phyloP scores from a whole-genome alignment of 2,113 vertebrate species.

The Lampris megalopsis region DNA sequence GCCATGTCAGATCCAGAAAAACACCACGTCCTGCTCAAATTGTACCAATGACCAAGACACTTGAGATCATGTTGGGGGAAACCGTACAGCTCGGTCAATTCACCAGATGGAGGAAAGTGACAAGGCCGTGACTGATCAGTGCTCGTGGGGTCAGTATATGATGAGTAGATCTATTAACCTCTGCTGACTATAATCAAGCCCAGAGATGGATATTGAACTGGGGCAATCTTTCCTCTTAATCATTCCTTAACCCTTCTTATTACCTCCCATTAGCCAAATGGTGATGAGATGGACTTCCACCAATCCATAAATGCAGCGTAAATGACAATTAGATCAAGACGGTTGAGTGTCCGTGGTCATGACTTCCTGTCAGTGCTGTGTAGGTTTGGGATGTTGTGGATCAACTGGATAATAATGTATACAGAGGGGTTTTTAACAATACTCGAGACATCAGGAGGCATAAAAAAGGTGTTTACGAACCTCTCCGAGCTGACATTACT shows the following conservation, averaged over 20 bases:
- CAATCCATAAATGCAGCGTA: constrained; percentile 47
- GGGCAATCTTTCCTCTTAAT: constrained; percentile 47
- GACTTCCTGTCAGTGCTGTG: neutral
- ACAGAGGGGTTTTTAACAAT: constrained; percentile 3
- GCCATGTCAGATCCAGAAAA: neutral
- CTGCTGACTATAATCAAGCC: constrained; percentile 60
- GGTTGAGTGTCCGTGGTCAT: neutral
- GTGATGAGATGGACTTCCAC: constrained; percentile 47
- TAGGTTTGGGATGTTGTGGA: neutral
- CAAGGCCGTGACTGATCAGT: constrained; percentile 3
- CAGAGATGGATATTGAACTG: constrained; percentile 51
- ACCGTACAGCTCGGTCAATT: constrained; percentile 1
- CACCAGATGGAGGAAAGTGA: constrained; percentile 17
- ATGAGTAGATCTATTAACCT: constrained; percentile 61
- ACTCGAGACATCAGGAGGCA: constrained; percentile 14
- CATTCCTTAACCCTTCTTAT: constrained; percentile 41
- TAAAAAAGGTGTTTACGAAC: constrained; percentile 30
- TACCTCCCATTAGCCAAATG: constrained; percentile 36
- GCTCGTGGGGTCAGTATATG: constrained; percentile 35
- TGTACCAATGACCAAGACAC: neutral
- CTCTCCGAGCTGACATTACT: constrained; percentile 40
- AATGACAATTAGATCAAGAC: constrained; percentile 14
- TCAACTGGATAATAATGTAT: constrained; percentile 22
- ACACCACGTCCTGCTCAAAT: neutral
- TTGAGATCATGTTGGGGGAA: neutral